Evolutionary conservation across 2,113 vertebrate species (phyloP).

Genomic region (Emydocephalus ijimae): DNA sequence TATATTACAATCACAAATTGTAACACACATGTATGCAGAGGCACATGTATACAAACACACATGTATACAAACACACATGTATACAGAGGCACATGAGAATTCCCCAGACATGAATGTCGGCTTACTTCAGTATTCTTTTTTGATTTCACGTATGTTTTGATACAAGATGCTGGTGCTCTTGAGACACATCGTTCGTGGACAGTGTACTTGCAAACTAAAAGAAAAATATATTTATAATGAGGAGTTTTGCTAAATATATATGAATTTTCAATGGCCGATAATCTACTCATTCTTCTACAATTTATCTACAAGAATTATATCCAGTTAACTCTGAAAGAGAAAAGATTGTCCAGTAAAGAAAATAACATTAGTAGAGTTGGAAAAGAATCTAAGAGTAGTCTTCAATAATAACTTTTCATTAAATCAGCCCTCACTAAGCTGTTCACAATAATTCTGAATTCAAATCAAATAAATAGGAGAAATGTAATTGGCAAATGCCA

Average conservation of each 20-base stretch:
- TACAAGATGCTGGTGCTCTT: slow-evolving; percentile 85
- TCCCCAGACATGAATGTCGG: neutral
- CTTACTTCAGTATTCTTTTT: slow-evolving; percentile 92
- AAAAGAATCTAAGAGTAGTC: slow-evolving; percentile 68
- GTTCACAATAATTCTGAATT: slow-evolving; percentile 73
- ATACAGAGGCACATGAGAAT: neutral
- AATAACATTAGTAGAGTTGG: slow-evolving; percentile 64
- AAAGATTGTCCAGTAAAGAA: slow-evolving; percentile 77
- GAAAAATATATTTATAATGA: slow-evolving; percentile 34
- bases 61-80: too few species aligned
- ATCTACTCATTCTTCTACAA: slow-evolving; percentile 52
- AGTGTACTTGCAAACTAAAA: slow-evolving; percentile 91
- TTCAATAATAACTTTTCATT: slow-evolving; percentile 73
- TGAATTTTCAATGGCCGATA: slow-evolving; percentile 55
- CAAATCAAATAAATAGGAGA: slow-evolving; percentile 73
- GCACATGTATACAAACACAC: neutral
- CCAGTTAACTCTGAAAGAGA: slow-evolving; percentile 56
- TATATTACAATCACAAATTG: neutral
- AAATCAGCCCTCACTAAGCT: slow-evolving; percentile 68
- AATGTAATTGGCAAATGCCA: slow-evolving; percentile 70
- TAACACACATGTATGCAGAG: neutral
- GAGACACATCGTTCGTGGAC: slow-evolving; percentile 89
- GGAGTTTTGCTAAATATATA: slow-evolving; percentile 55
- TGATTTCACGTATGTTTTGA: slow-evolving; percentile 92
- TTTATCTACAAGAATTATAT: slow-evolving; percentile 66